phyloP scores from a whole-genome alignment of 2,888 invertebrate species.

The Coleophora deauratella region DNA sequence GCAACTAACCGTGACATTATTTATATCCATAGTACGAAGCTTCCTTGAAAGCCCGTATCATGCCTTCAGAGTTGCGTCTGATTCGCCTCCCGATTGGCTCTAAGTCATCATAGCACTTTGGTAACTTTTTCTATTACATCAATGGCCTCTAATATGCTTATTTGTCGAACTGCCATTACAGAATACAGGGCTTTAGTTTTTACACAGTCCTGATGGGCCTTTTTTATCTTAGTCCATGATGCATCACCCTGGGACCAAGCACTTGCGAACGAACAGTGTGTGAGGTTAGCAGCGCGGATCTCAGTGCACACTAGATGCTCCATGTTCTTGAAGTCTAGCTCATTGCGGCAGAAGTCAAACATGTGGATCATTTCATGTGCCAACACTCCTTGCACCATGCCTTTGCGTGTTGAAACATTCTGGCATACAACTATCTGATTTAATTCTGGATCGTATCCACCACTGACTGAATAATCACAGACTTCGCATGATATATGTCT shows the following conservation, averaged over 20 bases:
- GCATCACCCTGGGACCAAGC: slow-evolving; percentile 86
- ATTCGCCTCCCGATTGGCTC: slow-evolving; percentile 91
- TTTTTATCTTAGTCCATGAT: slow-evolving; percentile 79
- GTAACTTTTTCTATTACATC: slow-evolving; percentile 89
- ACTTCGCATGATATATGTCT: slow-evolving; percentile 95
- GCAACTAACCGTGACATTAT: too few species aligned
- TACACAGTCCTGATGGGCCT: slow-evolving; percentile 91
- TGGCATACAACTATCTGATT: slow-evolving; percentile 96
- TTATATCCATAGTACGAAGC: slow-evolving; percentile 87
- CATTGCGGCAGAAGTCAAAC: slow-evolving; percentile 94
- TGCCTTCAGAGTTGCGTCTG: slow-evolving; percentile 83
- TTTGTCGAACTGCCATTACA: slow-evolving; percentile 85
- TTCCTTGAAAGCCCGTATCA: slow-evolving; percentile 83
- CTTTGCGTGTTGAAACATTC: slow-evolving; percentile 81
- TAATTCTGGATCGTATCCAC: slow-evolving; percentile 90
- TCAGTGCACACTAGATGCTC: slow-evolving; percentile 97
- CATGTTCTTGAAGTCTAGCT: slow-evolving; percentile 90
- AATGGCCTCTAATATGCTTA: slow-evolving; percentile 80
- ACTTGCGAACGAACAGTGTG: slow-evolving; percentile 91
- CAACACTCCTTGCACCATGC: slow-evolving; percentile 85
- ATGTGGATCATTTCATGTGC: slow-evolving; percentile 97
- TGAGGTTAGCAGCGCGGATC: slow-evolving; percentile 94
- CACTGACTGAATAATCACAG: slow-evolving; percentile 87
- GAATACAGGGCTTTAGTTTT: slow-evolving; percentile 90
- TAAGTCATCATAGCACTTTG: slow-evolving; percentile 91